Conservation (phyloP, 2,797 vertebrate genomes). For the Halcyon smyrnensis region DNA sequence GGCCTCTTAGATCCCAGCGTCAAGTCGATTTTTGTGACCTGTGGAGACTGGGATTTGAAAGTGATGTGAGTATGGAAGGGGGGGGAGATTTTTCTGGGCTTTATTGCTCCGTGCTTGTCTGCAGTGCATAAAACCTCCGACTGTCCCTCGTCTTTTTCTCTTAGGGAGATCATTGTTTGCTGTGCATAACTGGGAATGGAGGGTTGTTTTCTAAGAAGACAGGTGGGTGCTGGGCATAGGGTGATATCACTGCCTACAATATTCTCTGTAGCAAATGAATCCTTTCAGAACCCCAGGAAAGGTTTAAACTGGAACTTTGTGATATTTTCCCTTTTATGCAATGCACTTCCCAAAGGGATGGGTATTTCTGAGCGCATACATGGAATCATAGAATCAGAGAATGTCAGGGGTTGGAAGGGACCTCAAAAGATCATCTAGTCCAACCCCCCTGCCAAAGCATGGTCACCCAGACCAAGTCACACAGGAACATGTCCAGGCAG, state of each 20-base stretch:
- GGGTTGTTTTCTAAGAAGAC: neutral
- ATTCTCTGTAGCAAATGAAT: neutral
- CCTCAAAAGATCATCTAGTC: too few relatives aligned
- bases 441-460: too few relatives aligned
- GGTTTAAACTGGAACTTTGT: neutral
- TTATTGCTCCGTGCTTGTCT: conserved; percentile 14
- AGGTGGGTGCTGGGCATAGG: neutral
- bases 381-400: neutral
- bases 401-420: too few relatives aligned
- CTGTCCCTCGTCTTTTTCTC: neutral
- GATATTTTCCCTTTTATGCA: neutral
- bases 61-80: conserved; percentile 84
- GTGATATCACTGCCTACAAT: neutral
- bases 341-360: neutral
- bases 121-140: conserved; percentile 9
- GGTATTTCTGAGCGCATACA: neutral
- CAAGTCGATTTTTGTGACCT: conserved; percentile 89
- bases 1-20: conserved; percentile 86
- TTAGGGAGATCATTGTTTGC: neutral
- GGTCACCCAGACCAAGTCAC: too few relatives aligned
- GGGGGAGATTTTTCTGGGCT: conserved; percentile 21
- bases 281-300: neutral
- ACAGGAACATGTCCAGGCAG: too few relatives aligned
- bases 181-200: neutral
- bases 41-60: conserved; percentile 89